phyloP scores from a whole-genome alignment of 2,113 vertebrate species.

The Megaptera novaeangliae region DNA sequence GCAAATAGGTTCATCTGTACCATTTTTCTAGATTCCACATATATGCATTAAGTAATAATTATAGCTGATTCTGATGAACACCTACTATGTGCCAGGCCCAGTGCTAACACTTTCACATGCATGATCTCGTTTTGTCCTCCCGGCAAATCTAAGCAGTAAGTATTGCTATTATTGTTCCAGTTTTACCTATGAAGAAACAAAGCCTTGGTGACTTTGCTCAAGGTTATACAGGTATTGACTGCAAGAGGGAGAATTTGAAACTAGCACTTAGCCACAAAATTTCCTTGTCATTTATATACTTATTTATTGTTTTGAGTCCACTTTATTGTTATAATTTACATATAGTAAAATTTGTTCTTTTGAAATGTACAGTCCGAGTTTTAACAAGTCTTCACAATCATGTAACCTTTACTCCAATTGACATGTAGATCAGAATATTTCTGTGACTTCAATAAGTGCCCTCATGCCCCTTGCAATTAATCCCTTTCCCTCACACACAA shows the following conservation, averaged over 20 bases:
- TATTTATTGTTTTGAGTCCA: background rate
- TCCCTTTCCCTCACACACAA: background rate
- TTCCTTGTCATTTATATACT: background rate
- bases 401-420: background rate
- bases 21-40: no score
- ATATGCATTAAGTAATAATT: background rate
- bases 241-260: background rate
- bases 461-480: background rate
- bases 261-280: background rate
- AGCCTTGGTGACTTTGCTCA: background rate
- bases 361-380: background rate
- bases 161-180: background rate
- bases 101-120: background rate
- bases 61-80: background rate
- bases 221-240: background rate
- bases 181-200: background rate
- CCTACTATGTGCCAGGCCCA: background rate
- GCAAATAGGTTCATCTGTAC: no score
- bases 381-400: background rate
- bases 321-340: background rate
- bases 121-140: background rate
- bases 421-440: background rate
- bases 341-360: background rate
- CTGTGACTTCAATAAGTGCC: fast-evolving
- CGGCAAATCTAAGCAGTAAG: background rate